phyloP scores from a whole-genome alignment of 2,888 invertebrate species.

The Drosophila borealis region DNA sequence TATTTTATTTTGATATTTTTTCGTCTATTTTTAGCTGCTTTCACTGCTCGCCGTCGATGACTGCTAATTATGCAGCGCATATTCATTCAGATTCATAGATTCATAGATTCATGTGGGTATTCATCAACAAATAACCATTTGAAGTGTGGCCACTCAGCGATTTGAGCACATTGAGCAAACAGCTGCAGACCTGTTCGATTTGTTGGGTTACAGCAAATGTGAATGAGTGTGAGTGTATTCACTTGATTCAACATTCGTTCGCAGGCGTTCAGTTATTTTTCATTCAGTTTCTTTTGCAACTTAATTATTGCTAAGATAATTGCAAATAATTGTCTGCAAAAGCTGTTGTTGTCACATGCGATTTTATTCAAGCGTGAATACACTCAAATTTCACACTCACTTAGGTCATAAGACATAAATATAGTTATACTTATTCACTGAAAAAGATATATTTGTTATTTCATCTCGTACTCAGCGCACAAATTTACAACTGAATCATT shows the following conservation, averaged over 20 bases:
- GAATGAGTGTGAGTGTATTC: conserved; percentile 36
- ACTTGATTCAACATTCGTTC: conserved; percentile 5
- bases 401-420: too few relatives aligned
- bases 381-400: too few relatives aligned
- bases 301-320: too few relatives aligned
- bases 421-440: too few relatives aligned
- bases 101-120: conserved; percentile 32
- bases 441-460: too few relatives aligned
- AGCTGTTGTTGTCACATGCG: background rate
- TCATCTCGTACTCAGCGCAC: too few relatives aligned
- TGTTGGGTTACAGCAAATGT: background rate
- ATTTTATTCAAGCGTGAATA: too few relatives aligned
- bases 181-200: conserved; percentile 26
- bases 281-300: too few relatives aligned
- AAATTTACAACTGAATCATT: background rate
- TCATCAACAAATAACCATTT: conserved; percentile 57
- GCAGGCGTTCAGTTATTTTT: background rate
- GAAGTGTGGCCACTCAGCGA: conserved; percentile 50
- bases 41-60: conserved; percentile 55
- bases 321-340: too few relatives aligned
- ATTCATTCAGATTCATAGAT: conserved; percentile 33
- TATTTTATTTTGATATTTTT: conserved; percentile 16
- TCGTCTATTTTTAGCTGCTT: conserved; percentile 61
- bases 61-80: conserved; percentile 72
- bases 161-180: conserved; percentile 26